Base-by-base conservation (phyloP, 64 coral and sea anemone genomes). In the Dendronephthya gigantea region DNA sequence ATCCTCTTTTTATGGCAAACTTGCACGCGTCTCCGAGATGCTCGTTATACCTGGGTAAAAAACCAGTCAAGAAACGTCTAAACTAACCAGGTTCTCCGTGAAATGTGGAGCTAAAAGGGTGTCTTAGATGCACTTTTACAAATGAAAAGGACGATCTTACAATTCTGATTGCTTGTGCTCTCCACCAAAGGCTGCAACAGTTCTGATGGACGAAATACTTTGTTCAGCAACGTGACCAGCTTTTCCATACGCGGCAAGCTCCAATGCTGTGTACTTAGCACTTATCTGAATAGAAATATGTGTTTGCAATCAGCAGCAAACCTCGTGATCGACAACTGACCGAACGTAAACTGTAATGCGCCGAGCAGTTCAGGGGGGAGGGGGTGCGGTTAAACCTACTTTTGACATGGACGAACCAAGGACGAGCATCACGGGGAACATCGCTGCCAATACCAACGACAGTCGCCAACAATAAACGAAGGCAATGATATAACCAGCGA, bases 151-250 rank as follows among this genome's bases (percentile, higher is more conserved):
- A 33, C 10, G 7, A 7, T 33, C 72, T 79, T 79, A 79, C 72
- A 79, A 79, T 34, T 79, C 36, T 8, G 72, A 19, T 79, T 79
- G 72, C 13, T 96, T 91, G 50, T 92, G 76, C 39, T 96, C 93
- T 82, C 93, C 93, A 22, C 93, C 93, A 90, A 92, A 96, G 19
- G 93, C 93, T 2, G 90, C 93, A 43, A 96, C 90, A 35, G 93
- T 96, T 74, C 87, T 86, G 39, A 96, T 92, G 23, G 93, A 92
- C 1, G 93, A 92, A 16, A 96, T 66, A 62, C 89, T 90, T 85
- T 96, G 90, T 87, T 92, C 93, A 35, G 93, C 93, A 41, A 96
- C 89, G 35, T 83, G 83, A 31, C 93, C 93, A 74, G 93, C 93
- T 48, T 96, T 96, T 22, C 90, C 93, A 88, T 96, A 96, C 3